Base-by-base conservation (phyloP, 2,113 vertebrate species). In the Chaetorhynchus papuensis region DNA sequence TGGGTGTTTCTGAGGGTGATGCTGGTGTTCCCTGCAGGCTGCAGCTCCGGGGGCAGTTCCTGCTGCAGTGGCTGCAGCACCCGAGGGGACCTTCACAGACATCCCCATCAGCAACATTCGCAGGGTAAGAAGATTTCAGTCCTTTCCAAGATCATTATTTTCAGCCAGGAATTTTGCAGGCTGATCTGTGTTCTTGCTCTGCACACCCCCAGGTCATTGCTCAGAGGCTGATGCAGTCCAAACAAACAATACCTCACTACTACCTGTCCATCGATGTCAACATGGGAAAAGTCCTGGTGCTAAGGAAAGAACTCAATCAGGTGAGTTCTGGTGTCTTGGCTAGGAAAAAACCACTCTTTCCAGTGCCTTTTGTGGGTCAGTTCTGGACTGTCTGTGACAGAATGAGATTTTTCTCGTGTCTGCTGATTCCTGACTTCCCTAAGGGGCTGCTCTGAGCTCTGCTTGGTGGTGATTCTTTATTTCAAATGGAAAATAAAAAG, bases 181-280 rank as follows among this genome's bases (percentile, higher is more conserved):
- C 13, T 16, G 6, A 42, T 39, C 24, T 6, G 22, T 96, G 80
- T 22, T 42, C 9, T 26, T 22, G 31, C 60, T 0, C 52, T 79
- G 22, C 33, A 13, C 96, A 28, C 59, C 15, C 59, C 35, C 57
- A 99, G 99, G 99, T 99, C 77, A 99, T 99, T 53, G 99, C 99
- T 83, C 99, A 99, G 98, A 98, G 99, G 87, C 90, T 99, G 97
- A 98, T 99, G 98, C 99, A 99, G 82, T 99, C 99, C 61, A 99
- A 99, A 71, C 99, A 99, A 97, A 99, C 99, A 7, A 99, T 99
- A 98, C 99, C 99, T 96, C 99, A 99, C 97, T 99, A 99, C 94
- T 99, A 99, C 93, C 98, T 99, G 89, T 99, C 99, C 92, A 89
- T 99, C 31, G 99, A 99, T 93, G 95, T 99, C 52, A 98, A 99